Percentiles rank a stretch among this genome's conserved stretches.
These are phyloP conservation scores for Halesus radiatus DNA, from an alignment of 1,140 invertebrate species.

Conservation along the genomic window DNA sequence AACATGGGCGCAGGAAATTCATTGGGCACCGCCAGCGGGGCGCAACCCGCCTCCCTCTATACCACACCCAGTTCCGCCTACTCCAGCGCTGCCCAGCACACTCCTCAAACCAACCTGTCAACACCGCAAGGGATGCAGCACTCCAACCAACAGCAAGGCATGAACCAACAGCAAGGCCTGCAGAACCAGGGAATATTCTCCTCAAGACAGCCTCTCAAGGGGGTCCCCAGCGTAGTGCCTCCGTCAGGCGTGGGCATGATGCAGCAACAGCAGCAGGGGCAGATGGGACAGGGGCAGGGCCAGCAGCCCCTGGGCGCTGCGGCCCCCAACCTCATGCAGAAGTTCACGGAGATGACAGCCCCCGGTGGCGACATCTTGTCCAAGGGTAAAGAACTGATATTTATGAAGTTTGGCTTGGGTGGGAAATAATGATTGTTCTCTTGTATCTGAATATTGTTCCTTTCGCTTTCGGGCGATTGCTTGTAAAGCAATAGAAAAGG, in stretches of 20 bases:
- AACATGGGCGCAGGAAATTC: slow-evolving; percentile 62
- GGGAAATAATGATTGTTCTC: slow-evolving; percentile 76
- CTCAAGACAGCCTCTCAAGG: slow-evolving; percentile 63
- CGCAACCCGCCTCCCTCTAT: slow-evolving; percentile 33
- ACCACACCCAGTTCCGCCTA: slow-evolving; percentile 23
- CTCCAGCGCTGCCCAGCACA: slow-evolving; percentile 58
- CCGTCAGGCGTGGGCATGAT: slow-evolving; percentile 63
- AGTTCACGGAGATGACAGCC: slow-evolving; percentile 85
- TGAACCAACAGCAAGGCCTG: slow-evolving; percentile 43
- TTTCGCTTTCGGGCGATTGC: slow-evolving; percentile 30
- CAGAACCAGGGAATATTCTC: slow-evolving; percentile 59
- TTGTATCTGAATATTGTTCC: slow-evolving; percentile 30
- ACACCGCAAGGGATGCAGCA: slow-evolving; percentile 45
- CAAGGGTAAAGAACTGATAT: slow-evolving; percentile 91
- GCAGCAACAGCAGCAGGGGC: slow-evolving; percentile 60
- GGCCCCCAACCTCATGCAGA: slow-evolving; percentile 84
- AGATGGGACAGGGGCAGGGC: slow-evolving; percentile 59
- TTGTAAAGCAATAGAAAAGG: slow-evolving; percentile 13
- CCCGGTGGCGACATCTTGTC: slow-evolving; percentile 87
- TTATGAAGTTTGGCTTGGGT: slow-evolving; percentile 91
- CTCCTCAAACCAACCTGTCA: slow-evolving; percentile 58
- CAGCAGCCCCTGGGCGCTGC: slow-evolving; percentile 63
- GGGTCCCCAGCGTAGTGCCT: slow-evolving; percentile 73
- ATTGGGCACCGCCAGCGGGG: slow-evolving; percentile 59
- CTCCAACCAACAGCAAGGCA: slow-evolving; percentile 31